Evolutionary conservation across 2,888 invertebrate genomes (phyloP).

Genomic region (Nineta flava): DNA sequence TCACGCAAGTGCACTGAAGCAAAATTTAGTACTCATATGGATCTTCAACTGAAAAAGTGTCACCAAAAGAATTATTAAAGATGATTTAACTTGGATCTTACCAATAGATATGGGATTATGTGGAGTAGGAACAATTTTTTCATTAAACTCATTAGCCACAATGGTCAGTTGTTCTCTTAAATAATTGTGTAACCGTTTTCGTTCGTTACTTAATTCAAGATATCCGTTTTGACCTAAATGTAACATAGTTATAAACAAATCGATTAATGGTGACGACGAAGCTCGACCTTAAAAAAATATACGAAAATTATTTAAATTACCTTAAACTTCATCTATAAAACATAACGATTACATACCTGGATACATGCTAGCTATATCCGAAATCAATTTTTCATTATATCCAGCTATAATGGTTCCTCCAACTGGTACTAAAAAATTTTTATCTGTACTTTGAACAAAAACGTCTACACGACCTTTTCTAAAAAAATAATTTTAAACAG

Average conservation of each 20-base stretch:
- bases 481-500: conserved; percentile 14
- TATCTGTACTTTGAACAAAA: conserved; percentile 71
- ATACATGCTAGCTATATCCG: conserved; percentile 52
- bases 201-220: conserved; percentile 36
- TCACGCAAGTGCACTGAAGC: too few relatives aligned
- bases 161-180: conserved; percentile 35
- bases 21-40: too few relatives aligned
- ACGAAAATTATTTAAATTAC: not conserved
- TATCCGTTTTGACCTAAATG: conserved; percentile 51
- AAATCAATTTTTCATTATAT: conserved; percentile 42
- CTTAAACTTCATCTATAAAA: not conserved
- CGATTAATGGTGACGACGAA: conserved; percentile 51
- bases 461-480: conserved; percentile 55
- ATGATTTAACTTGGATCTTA: too few relatives aligned
- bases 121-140: conserved; percentile 39
- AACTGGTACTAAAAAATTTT: conserved; percentile 72
- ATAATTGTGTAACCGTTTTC: conserved; percentile 44
- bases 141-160: conserved; percentile 38
- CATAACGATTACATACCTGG: conserved; percentile 31
- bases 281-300: conserved; percentile 42
- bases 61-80: too few relatives aligned
- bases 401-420: conserved; percentile 65
- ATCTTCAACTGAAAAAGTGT: too few relatives aligned
- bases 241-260: conserved; percentile 60
- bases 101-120: conserved; percentile 59